Evolutionary conservation across 1,140 invertebrate genomes (phyloP).

Genomic region (Diabrotica undecimpunctata): DNA sequence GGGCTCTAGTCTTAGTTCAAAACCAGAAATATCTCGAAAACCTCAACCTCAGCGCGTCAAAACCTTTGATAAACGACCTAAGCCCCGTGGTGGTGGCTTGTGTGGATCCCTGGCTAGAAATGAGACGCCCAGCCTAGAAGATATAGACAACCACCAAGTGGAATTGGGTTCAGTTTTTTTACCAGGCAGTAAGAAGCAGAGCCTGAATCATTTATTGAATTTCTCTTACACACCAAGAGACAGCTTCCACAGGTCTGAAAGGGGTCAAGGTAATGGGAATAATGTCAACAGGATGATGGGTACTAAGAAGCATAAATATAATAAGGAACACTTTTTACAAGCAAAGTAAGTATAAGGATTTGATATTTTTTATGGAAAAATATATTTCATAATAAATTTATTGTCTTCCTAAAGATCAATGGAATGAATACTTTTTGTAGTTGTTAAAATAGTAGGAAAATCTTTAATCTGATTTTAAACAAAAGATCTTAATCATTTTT

Average conservation of each 20-base stretch:
- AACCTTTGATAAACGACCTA: constrained; percentile 71
- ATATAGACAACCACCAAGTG: constrained; percentile 48
- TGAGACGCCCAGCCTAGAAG: constrained; percentile 64
- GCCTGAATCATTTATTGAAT: constrained; percentile 89
- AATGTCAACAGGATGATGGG: constrained; percentile 44
- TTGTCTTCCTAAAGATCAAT: no score
- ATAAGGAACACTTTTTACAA: constrained; percentile 90
- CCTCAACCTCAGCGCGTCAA: constrained; percentile 59
- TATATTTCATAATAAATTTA: no score
- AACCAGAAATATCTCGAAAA: constrained; percentile 61
- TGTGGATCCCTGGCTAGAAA: constrained; percentile 54
- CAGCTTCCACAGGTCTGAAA: constrained; percentile 31
- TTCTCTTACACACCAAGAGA: constrained; percentile 72
- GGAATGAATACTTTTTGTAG: no score
- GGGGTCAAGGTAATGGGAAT: constrained; percentile 20
- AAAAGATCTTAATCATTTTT: no score
- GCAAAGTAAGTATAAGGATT: constrained; percentile 68
- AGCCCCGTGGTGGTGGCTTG: constrained; percentile 64
- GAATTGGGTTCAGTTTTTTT: constrained; percentile 78
- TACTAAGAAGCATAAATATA: constrained; percentile 67
- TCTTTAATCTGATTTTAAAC: no score
- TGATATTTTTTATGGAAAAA: neutral
- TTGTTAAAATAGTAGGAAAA: no score
- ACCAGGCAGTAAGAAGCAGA: constrained; percentile 85
- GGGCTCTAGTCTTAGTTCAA: constrained; percentile 51